Base-by-base conservation (phyloP, 2,797 vertebrate species). In the Phylloscopus collybita region DNA sequence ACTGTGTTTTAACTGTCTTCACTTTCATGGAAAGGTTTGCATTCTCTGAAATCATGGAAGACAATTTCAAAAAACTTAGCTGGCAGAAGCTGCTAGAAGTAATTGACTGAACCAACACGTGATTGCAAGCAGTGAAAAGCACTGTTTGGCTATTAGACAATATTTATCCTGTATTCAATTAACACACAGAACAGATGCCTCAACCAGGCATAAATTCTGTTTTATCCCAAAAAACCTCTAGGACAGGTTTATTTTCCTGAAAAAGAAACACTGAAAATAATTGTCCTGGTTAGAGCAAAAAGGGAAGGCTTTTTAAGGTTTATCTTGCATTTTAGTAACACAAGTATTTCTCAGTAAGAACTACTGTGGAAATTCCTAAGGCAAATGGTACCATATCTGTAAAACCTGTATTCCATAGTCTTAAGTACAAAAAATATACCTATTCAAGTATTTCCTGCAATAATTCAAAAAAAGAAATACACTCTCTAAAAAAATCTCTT, bases 401-500 rank as follows among this genome's bases (percentile, higher is more conserved):
- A 92, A 73, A 38, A 76, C 66, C 5, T 32, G 16, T 62, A 73
- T 73, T 79, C 64, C 26, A 42, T 30, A 66, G 14, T 32, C 60
- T 67, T 60, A 59, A 51, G 6, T 40, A 59, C 19, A 73, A 72
- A 44, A 64, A 85, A 51, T 27, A 84, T 13, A 78, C 10, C 30
- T 49, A 66, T 36, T 82, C 38, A 56, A 17, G 22, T 36, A 78
- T 36, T 86, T 84, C 16, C 19, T 47, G 34, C 5, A 51, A 16
- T 56, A 87, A 87, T 75, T 80, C 23, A 82, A 54, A 91, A 4
- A 53, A 54, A n/a, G 10, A 84, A 78, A 67, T 20, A 14, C 0
- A 38, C 11, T 34, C 4, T 5, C 8, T 44, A 30, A 78, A 73
- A 73, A 75, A 34, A 3, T 0, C 0, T 10, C 2, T 21, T 38